Base-by-base conservation (phyloP, 2,113 vertebrate genomes). In the Struthidea cinerea region DNA sequence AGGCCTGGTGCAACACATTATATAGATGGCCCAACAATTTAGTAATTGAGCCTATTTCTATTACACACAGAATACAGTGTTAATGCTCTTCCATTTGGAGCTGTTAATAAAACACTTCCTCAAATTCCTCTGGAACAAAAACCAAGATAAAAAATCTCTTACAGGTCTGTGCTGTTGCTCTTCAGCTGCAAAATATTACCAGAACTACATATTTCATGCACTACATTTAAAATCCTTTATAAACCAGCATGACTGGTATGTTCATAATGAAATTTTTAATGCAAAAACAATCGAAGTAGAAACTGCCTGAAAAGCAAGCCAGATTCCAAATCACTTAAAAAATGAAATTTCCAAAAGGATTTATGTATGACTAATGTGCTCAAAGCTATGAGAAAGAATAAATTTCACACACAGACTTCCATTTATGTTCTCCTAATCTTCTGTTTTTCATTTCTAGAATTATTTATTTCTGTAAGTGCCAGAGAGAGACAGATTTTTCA, bases 241-340 rank as follows among this genome's bases (percentile, higher is more conserved):
- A 94, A 96, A 79, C 46, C 76, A 90, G 76, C 57, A 90, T 21
- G 35, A 49, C 76, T 83, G 55, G 33, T 69, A 90, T 23, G 33
- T 15, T 75, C 16, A 53, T 63, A 91, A 87, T 77, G 35, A 94
- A 86, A 61, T 35, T 61, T 70, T 91, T 65, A 88, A 89, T 4
- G 14, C 41, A 71, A 88, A 70, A 87, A 85, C 89, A 94, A 49
- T 3, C 3, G 21, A 77, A 61, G 52, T 2, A 84, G 30, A 74
- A 95, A 84, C 61, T 61, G 57, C 53, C 60, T 84, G 73, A 93
- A 94, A 90, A 94, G 64, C 26, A 84, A 81, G 44, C 6, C 69
- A 92, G 73, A 90, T 77, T 88, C 60, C 52, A 88, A 89, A 81
- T 84, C 63, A 46, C 61, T 93, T 92, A 83, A 84, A 75, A 95